phyloP scores from a whole-genome alignment of 2,113 vertebrate genomes.

The Takifugu bimaculatus region DNA sequence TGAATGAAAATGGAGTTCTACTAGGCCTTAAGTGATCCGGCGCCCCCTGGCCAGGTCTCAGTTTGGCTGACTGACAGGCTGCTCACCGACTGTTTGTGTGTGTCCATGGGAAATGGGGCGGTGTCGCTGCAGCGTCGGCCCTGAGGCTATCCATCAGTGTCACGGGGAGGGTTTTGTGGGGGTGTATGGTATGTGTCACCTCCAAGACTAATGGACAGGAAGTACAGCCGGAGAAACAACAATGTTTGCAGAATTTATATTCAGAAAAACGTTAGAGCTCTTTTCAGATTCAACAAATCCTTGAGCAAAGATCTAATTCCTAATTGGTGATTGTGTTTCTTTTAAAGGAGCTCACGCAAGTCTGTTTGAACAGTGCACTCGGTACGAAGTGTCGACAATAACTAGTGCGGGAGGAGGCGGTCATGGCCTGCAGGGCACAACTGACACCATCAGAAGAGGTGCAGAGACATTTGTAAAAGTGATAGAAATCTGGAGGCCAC shows the following conservation, averaged over 20 bases:
- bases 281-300: conserved; percentile 50
- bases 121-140: conserved; percentile 65
- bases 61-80: conserved; percentile 65
- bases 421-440: conserved; percentile 3
- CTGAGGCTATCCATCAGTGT: conserved; percentile 79
- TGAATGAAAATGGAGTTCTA: conserved; percentile 16
- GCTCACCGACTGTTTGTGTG: conserved; percentile 73
- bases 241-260: conserved; percentile 79
- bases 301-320: conserved; percentile 33
- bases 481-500: background rate
- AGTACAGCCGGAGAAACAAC: conserved; percentile 78
- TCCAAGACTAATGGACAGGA: conserved; percentile 81
- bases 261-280: conserved; percentile 58
- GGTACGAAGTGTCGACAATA: conserved; percentile 12
- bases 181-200: conserved; percentile 70
- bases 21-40: conserved; percentile 48
- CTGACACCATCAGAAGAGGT: background rate
- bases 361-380: no score
- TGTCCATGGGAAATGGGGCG: conserved; percentile 76
- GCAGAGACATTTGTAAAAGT: background rate
- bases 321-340: conserved; percentile 72
- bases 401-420: background rate
- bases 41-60: conserved; percentile 40
- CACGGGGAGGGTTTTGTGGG: conserved; percentile 43
- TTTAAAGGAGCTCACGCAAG: conserved; percentile 32